Conservation (phyloP, 2,797 vertebrate genomes). For the Micrastur ruficollis region DNA sequence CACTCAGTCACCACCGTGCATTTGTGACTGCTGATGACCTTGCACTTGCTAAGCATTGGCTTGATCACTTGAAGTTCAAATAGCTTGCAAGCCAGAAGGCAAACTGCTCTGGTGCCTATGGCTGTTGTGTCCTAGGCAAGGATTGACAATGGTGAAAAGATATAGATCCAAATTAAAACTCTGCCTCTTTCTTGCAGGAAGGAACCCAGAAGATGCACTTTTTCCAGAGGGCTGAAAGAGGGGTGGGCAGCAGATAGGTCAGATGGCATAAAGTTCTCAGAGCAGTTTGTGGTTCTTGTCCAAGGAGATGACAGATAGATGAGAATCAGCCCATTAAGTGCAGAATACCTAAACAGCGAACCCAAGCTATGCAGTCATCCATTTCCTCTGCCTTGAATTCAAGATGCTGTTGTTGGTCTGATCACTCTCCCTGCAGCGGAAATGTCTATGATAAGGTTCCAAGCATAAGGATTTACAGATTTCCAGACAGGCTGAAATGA, state of each 20-base stretch:
- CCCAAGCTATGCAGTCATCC: slow-evolving; percentile 38
- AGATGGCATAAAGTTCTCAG: background rate
- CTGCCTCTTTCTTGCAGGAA: background rate
- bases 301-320: background rate
- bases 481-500: slow-evolving; percentile 68
- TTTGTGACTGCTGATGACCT: slow-evolving; percentile 62
- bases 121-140: background rate
- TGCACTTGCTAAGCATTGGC: slow-evolving; percentile 41
- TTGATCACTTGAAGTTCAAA: slow-evolving; percentile 37
- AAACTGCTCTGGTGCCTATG: background rate
- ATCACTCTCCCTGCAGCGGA: slow-evolving; percentile 60
- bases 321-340: background rate
- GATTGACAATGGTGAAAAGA: background rate
- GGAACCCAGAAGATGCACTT: background rate
- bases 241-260: background rate
- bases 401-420: slow-evolving; percentile 56
- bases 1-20: background rate
- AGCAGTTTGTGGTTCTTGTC: background rate
- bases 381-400: slow-evolving; percentile 57
- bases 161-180: background rate
- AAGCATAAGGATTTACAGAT: slow-evolving; percentile 72
- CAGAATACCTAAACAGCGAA: slow-evolving; percentile 1
- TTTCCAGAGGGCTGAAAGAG: background rate
- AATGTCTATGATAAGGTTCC: slow-evolving; percentile 69
- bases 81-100: slow-evolving; percentile 26